Conservation (phyloP, 2,888 invertebrate species). For the Adineta ricciae region DNA sequence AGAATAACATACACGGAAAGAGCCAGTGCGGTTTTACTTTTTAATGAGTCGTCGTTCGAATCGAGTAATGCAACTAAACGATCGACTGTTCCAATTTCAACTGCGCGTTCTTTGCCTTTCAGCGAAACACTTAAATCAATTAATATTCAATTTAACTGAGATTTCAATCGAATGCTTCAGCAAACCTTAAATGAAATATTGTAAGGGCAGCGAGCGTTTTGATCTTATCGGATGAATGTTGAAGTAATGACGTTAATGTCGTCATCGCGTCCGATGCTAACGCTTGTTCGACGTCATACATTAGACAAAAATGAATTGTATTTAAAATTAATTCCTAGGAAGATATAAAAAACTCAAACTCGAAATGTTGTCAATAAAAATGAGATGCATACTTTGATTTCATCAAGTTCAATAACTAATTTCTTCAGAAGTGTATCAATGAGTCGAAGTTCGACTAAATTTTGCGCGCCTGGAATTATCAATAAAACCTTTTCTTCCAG, state of each 20-base stretch:
- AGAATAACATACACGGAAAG: constrained; percentile 45
- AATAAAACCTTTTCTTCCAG: background rate
- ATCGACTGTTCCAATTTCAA: constrained; percentile 44
- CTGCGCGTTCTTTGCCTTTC: constrained; percentile 48
- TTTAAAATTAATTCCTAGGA: constrained; percentile 45
- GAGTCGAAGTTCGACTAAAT: constrained; percentile 45
- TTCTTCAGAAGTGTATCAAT: constrained; percentile 45
- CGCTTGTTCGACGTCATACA: constrained; percentile 44
- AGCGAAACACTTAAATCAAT: constrained; percentile 43
- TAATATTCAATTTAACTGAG: background rate
- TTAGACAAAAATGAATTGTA: constrained; percentile 49
- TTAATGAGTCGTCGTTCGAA: constrained; percentile 41
- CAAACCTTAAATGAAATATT: constrained; percentile 49
- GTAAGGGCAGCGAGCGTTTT: constrained; percentile 46
- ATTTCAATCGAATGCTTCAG: background rate
- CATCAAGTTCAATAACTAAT: constrained; percentile 44
- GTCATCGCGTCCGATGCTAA: constrained; percentile 42
- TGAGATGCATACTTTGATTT: constrained; percentile 44
- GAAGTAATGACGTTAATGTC: constrained; percentile 43
- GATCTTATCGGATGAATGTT: constrained; percentile 40
- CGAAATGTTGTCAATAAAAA: background rate
- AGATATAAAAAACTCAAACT: no score
- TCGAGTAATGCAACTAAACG: constrained; percentile 43
- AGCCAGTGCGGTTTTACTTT: constrained; percentile 47
- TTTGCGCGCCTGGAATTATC: constrained; percentile 43